Conservation (phyloP, 2,888 invertebrate species). For the Acanthosepion lycidas region DNA sequence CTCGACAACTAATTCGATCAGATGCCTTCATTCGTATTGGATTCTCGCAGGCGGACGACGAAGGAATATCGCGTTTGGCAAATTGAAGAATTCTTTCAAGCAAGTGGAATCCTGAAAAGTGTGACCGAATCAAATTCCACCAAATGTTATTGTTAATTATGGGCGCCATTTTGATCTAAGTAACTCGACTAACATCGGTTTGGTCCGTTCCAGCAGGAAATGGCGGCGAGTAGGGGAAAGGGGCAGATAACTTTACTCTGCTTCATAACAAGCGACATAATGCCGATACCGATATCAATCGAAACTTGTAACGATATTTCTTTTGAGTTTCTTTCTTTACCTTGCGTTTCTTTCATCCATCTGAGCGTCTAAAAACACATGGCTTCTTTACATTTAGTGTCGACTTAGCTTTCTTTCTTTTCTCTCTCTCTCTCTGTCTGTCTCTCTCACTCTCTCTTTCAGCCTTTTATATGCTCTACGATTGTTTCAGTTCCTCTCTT, state of each 20-base stretch:
- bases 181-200: neutral
- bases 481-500: too few species aligned
- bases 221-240: neutral
- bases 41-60: neutral
- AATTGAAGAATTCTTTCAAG: conserved; percentile 33
- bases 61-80: neutral
- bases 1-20: neutral
- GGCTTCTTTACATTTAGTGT: neutral
- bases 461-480: too few species aligned
- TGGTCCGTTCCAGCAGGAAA: neutral
- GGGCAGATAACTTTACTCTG: neutral
- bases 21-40: neutral
- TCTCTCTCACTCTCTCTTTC: too few species aligned
- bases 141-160: conserved; percentile 33
- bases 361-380: neutral
- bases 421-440: too few species aligned
- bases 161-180: neutral
- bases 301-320: neutral
- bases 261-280: neutral
- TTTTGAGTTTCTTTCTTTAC: neutral
- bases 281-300: neutral
- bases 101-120: neutral
- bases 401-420: too few species aligned
- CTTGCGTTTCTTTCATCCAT: neutral
- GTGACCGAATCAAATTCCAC: conserved; percentile 33